Evolutionary conservation across 2,113 vertebrate genomes (phyloP).

Genomic region (Corvus cornix): DNA sequence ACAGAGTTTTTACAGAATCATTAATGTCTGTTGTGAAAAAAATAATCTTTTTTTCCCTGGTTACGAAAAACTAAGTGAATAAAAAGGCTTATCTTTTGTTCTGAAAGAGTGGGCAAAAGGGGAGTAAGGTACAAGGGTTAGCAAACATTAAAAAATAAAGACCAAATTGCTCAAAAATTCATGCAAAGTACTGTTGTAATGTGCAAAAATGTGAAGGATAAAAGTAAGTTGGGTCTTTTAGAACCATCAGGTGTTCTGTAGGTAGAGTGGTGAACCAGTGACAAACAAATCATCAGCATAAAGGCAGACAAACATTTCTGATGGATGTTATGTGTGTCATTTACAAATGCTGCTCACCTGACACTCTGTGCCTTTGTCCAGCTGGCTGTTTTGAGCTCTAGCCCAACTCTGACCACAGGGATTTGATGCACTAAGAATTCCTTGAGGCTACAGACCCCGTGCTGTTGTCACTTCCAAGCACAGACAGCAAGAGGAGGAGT

Average conservation of each 20-base stretch:
- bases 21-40: constrained; percentile 55
- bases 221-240: constrained; percentile 53
- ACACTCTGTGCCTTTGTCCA: neutral
- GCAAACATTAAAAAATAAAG: constrained; percentile 43
- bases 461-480: neutral
- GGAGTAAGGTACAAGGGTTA: neutral
- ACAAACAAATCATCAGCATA: neutral
- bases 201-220: constrained; percentile 38
- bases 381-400: neutral
- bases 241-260: neutral
- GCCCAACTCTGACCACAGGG: neutral
- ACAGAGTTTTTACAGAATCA: constrained; percentile 54
- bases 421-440: neutral
- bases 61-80: constrained; percentile 36
- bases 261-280: neutral
- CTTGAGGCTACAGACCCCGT: neutral
- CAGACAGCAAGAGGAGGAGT: neutral
- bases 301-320: neutral
- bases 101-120: neutral
- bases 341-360: neutral
- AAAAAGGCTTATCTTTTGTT: constrained; percentile 52
- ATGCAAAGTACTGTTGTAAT: constrained; percentile 35
- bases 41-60: constrained; percentile 14
- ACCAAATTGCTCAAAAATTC: constrained; percentile 53
- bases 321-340: neutral